Base-by-base conservation (phyloP, 2,888 invertebrate species). In the Stenichneumon culpator region DNA sequence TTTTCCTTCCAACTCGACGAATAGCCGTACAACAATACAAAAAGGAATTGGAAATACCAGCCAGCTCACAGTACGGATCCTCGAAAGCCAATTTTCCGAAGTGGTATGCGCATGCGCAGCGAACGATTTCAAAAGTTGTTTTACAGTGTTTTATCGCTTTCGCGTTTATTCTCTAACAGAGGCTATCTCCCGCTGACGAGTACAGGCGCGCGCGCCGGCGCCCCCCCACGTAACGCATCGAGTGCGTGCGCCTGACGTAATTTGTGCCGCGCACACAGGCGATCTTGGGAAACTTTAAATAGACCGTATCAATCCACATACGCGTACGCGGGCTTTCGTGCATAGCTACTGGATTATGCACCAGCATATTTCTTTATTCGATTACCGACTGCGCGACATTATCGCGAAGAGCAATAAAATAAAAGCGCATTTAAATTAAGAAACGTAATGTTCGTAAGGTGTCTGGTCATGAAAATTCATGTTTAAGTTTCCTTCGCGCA, bases 241-340 rank as follows among this genome's bases (percentile, higher is more conserved):
- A 60, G 63, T 81, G 84, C 79, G 82, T 70, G 63, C 69, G 28
- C 69, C 72, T 84, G 84, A 84, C 84, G 84, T 82, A 84, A 84
- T 84, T 79, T 74, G 63, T 68, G 68, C 70, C 70, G 81, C 78
- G 68, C 77, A 79, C 75, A 57, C 50, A 25, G n/a, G 68, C 68
- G 81, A 85, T 81, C 83, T 82, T 80, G 80, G 68, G 80, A 78
- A 86, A 84, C 85, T 86, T 85, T 86, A 83, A 85, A 86, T 85
- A 86, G 85, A 85, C 84, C 85, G 85, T 85, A 67, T 73, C 79
- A 50, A 44, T 39, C 57, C 57, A 52, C 75, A 70, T 72, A 72
- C 63, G 60, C 63, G 60, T 78, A 47, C 36, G 60, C 68, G 54
- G 47, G 50, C 9, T 32, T 19, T 54, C 44, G 14, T 44, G n/a